Evolutionary conservation across 2,113 vertebrate species (phyloP).

Genomic region (Pelobates fuscus): DNA sequence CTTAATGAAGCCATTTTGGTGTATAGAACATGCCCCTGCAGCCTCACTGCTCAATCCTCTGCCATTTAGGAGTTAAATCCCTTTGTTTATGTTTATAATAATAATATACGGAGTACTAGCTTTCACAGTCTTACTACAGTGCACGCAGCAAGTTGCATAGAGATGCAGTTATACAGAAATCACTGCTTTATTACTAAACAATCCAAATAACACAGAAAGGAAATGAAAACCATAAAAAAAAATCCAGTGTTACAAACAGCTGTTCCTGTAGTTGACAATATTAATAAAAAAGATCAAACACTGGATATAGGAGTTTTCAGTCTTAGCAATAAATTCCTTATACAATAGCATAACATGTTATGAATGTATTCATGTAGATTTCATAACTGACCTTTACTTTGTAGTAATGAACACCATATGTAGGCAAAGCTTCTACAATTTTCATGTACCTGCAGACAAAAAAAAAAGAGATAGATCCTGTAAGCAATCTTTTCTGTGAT

Average conservation of each 20-base stretch:
- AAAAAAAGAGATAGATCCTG: too few relatives aligned
- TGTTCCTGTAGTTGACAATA: not conserved
- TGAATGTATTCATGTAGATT: constrained; percentile 6
- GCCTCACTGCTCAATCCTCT: too few relatives aligned
- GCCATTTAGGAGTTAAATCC: too few relatives aligned
- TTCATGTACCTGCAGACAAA: constrained; percentile 84
- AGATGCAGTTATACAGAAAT: not conserved
- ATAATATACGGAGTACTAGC: too few relatives aligned
- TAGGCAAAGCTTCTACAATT: constrained; percentile 90
- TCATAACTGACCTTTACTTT: constrained; percentile 87
- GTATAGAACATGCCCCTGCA: too few relatives aligned
- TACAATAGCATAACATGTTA: constrained; percentile 1
- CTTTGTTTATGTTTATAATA: too few relatives aligned
- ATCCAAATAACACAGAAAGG: not conserved
- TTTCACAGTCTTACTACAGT: not conserved
- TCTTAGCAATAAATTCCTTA: not conserved
- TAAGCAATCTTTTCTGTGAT: too few relatives aligned
- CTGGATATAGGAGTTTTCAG: not conserved
- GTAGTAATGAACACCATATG: constrained; percentile 98
- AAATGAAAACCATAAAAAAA: constrained; percentile 29
- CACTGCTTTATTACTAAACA: not conserved
- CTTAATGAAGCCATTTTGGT: too few relatives aligned
- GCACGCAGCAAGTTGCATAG: not conserved
- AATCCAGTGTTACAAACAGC: not conserved
- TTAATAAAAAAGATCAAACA: constrained; percentile 25